phyloP scores from a whole-genome alignment of 2,797 vertebrate genomes.

The Aulostomus chinensis region DNA sequence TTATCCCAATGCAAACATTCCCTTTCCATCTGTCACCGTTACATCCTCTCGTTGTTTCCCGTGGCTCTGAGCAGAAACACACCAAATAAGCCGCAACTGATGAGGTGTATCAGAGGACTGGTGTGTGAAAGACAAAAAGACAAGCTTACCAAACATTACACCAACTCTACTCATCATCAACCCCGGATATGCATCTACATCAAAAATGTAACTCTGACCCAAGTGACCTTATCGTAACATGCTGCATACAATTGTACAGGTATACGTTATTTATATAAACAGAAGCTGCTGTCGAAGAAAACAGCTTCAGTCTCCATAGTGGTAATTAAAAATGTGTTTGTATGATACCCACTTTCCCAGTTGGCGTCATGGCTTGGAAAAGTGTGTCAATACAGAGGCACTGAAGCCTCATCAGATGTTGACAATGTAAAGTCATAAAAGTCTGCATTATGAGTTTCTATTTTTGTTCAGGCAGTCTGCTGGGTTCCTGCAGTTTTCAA shows the following conservation, averaged over 20 bases:
- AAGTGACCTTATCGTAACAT: slow-evolving; percentile 19
- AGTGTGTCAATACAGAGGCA: slow-evolving; percentile 63
- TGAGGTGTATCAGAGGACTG: slow-evolving; percentile 16
- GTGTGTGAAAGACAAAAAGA: slow-evolving; percentile 5
- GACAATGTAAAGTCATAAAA: slow-evolving; percentile 69
- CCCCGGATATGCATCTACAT: slow-evolving; percentile 12
- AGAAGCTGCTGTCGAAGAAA: slow-evolving; percentile 50
- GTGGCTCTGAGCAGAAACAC: slow-evolving; percentile 18
- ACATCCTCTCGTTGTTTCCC: slow-evolving; percentile 52
- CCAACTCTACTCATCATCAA: slow-evolving; percentile 9
- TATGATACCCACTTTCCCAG: slow-evolving; percentile 45
- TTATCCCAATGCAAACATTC: slow-evolving; percentile 61
- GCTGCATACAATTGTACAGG: slow-evolving; percentile 11
- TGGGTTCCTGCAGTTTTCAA: no score
- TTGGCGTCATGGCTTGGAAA: slow-evolving; percentile 67
- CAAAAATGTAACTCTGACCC: slow-evolving; percentile 30
- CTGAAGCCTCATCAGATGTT: slow-evolving; percentile 56
- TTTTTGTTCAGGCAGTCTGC: slow-evolving; percentile 63
- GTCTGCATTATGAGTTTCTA: slow-evolving; percentile 50
- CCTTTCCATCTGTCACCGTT: slow-evolving; percentile 56
- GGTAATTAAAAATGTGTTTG: slow-evolving; percentile 64
- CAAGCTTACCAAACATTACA: background rate
- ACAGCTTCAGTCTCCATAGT: slow-evolving; percentile 50
- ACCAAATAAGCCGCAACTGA: slow-evolving; percentile 27
- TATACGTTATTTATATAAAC: slow-evolving; percentile 54